phyloP scores from a whole-genome alignment of 2,113 vertebrate genomes.

The Spilogale gracilis region DNA sequence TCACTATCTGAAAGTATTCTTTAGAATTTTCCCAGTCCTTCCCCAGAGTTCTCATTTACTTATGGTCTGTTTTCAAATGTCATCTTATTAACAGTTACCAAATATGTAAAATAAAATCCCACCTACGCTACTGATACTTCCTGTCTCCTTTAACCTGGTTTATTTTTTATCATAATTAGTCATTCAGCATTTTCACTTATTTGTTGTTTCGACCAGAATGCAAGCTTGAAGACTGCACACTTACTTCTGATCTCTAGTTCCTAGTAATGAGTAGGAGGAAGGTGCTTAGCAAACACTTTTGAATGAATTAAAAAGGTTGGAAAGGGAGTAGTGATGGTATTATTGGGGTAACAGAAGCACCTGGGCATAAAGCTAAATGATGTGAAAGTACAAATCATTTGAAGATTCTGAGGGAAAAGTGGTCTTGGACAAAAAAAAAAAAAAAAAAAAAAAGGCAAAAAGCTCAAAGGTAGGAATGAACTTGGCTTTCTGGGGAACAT shows the following conservation, averaged over 20 bases:
- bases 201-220: background rate
- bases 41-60: background rate
- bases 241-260: background rate
- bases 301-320: background rate
- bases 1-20: background rate
- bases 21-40: background rate
- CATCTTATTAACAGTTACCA: constrained; percentile 11
- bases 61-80: constrained; percentile 23
- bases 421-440: background rate
- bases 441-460: background rate
- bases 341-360: background rate
- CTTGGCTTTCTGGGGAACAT: background rate
- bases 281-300: background rate
- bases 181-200: background rate
- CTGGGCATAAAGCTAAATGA: background rate
- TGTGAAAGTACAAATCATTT: background rate
- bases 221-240: background rate
- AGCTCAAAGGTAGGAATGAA: background rate
- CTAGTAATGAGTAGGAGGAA: background rate
- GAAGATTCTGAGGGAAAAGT: background rate
- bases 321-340: background rate
- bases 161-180: background rate
- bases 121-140: background rate
- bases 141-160: background rate
- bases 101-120: background rate